These are phyloP conservation scores for Dicrostonyx torquatus DNA, from an alignment of 2,797 vertebrate species.

Conservation along the genomic window DNA sequence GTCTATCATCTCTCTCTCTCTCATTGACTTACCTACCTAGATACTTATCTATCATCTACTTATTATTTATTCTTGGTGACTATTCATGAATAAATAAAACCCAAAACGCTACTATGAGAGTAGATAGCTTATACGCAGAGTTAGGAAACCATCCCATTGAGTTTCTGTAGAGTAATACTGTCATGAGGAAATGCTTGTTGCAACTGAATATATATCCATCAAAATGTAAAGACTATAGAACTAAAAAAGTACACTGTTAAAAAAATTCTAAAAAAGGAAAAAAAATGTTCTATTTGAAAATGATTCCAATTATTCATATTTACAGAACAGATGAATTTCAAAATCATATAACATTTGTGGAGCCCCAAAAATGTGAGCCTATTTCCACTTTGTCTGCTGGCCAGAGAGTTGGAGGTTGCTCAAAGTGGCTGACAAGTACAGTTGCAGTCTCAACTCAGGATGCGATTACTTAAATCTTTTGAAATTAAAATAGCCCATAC, in stretches of 20 bases:
- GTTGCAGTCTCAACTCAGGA: too few species aligned
- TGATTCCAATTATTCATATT: not conserved
- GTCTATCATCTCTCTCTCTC: not conserved
- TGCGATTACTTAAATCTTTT: too few species aligned
- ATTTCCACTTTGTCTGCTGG: too few species aligned
- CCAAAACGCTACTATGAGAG: not conserved
- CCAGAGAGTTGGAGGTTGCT: too few species aligned
- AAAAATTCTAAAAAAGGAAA: not conserved
- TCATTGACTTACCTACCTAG: not conserved
- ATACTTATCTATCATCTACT: not conserved
- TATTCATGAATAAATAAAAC: not conserved
- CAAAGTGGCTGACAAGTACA: too few species aligned
- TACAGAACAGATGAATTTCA: slow-evolving; percentile 20
- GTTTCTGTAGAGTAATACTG: slow-evolving; percentile 33
- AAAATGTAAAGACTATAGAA: not conserved
- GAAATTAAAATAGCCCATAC: too few species aligned
- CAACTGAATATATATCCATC: not conserved
- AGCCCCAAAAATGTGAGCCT: too few species aligned
- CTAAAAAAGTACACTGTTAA: slow-evolving; percentile 7
- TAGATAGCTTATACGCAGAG: slow-evolving; percentile 30
- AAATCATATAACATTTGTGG: not conserved
- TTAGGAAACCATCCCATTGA: slow-evolving; percentile 26
- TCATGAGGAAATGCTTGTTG: not conserved
- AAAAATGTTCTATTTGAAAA: not conserved
- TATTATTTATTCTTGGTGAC: not conserved